These are phyloP conservation scores for Actinia tenebrosa DNA, from an alignment of 64 coral and sea anemone species.

Conservation along the genomic window DNA sequence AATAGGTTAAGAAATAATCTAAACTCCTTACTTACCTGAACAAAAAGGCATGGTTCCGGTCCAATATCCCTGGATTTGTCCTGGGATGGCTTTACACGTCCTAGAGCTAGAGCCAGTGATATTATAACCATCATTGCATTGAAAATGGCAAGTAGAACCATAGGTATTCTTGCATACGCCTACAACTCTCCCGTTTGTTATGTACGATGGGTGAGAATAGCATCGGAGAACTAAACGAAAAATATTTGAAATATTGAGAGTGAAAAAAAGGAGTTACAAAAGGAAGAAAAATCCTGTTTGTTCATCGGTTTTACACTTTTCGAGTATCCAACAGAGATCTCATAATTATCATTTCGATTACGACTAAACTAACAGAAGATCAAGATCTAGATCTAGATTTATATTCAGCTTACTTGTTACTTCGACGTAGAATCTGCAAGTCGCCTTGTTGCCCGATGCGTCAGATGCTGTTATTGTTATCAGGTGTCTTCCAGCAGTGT, in stretches of 20 bases:
- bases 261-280: background rate
- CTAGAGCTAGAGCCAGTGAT: slow-evolving; percentile 22
- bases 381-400: too few relatives aligned
- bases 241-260: background rate
- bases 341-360: too few relatives aligned
- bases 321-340: too few relatives aligned
- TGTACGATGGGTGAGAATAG: slow-evolving; percentile 2
- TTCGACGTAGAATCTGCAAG: slow-evolving; percentile 41
- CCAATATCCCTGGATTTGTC: slow-evolving; percentile 64
- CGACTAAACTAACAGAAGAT: too few relatives aligned
- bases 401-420: slow-evolving; percentile 42
- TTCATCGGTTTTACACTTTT: too few relatives aligned
- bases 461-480: slow-evolving; percentile 53
- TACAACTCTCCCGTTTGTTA: background rate
- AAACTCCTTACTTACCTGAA: slow-evolving; percentile 24
- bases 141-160: slow-evolving; percentile 36
- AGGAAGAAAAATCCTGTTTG: too few relatives aligned
- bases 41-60: slow-evolving; percentile 22
- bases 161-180: slow-evolving; percentile 47
- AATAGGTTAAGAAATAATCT: too few relatives aligned
- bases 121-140: slow-evolving; percentile 57
- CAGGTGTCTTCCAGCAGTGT: slow-evolving; percentile 28
- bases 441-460: slow-evolving; percentile 33
- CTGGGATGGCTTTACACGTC: slow-evolving; percentile 28
- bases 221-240: slow-evolving; percentile 11